A percentile compares a stretch with the other conserved stretches of the same genome.
Conservation (phyloP, 2,113 vertebrate species). For the Irena cyanogastra region DNA sequence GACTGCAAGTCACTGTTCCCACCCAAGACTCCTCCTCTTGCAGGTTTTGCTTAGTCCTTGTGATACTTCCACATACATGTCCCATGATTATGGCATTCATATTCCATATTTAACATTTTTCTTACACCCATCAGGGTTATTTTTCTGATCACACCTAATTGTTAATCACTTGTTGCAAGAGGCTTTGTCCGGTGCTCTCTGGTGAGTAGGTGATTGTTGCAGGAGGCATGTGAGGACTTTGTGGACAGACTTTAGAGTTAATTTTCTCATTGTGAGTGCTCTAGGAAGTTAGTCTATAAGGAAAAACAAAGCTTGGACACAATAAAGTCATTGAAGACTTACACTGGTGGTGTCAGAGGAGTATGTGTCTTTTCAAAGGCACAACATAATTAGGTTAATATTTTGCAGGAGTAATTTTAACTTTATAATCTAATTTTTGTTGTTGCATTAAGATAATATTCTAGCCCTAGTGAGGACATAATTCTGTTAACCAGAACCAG, state of each 20-base stretch:
- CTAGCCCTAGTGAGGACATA: background rate
- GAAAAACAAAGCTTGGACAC: background rate
- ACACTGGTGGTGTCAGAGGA: background rate
- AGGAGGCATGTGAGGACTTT: background rate
- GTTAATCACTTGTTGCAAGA: background rate
- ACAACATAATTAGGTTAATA: background rate
- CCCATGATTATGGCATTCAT: fast-evolving
- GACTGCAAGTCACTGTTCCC: background rate
- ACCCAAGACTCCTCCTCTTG: background rate
- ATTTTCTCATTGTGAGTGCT: fast-evolving
- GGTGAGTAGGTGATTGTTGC: background rate
- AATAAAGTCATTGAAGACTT: background rate
- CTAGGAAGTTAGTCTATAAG: background rate
- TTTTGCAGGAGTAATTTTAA: background rate
- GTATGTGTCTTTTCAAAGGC: background rate
- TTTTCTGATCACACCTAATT: background rate
- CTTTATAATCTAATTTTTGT: background rate
- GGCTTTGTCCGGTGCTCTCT: background rate
- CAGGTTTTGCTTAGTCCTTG: background rate
- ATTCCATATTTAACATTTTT: background rate
- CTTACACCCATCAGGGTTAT: fast-evolving
- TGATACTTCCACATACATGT: fast-evolving
- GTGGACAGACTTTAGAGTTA: background rate
- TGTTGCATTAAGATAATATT: background rate
- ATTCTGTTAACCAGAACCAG: background rate